These are phyloP conservation scores for Leptoclinus maculatus DNA, from an alignment of 2,797 vertebrate genomes.

Conservation along the genomic window DNA sequence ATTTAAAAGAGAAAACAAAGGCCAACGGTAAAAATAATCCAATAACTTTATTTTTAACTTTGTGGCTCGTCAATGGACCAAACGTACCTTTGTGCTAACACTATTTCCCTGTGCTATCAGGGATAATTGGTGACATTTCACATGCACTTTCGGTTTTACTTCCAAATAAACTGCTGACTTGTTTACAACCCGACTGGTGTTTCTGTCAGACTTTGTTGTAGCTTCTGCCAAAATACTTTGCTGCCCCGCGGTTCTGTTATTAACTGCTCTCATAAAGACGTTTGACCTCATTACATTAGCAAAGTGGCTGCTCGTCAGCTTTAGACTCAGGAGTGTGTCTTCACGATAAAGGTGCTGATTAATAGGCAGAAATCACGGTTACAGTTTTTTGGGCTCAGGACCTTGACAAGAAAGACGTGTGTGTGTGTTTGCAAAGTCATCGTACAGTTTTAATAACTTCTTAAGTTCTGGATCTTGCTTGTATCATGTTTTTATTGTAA, in stretches of 20 bases:
- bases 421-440: background rate
- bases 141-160: background rate
- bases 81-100: background rate
- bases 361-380: background rate
- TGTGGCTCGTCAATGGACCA: background rate
- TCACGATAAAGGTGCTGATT: background rate
- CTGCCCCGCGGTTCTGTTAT: constrained; percentile 1
- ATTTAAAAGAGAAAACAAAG: background rate
- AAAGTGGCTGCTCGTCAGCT: background rate
- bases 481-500: background rate
- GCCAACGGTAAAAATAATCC: background rate
- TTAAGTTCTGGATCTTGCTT: too few relatives aligned
- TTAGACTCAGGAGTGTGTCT: background rate
- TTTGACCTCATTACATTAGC: background rate
- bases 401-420: background rate
- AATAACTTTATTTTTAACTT: background rate
- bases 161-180: background rate
- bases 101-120: background rate
- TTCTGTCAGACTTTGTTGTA: background rate
- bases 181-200: background rate
- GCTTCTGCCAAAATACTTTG: background rate
- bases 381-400: background rate
- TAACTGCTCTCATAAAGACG: background rate
- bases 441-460: background rate
- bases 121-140: background rate